Percentiles rank a stretch among this genome's conserved stretches.
Evolutionary conservation across 1,140 invertebrate species (phyloP).

Genomic region (Zaprionus taronus): DNA sequence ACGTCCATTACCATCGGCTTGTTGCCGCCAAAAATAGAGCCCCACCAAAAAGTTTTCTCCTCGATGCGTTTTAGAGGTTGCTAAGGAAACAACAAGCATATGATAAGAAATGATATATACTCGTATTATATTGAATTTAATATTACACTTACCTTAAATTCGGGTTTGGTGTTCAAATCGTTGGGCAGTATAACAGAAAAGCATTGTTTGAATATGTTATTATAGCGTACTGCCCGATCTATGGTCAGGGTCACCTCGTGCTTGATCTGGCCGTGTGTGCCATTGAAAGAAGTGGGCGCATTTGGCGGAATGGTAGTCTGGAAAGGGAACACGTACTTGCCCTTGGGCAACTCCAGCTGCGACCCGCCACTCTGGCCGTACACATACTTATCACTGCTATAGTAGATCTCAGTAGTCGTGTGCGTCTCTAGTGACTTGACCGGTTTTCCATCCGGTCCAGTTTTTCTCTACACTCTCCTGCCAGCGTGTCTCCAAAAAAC

Average conservation of each 20-base stretch:
- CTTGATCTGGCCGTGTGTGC: constrained; percentile 88
- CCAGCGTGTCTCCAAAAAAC: constrained; percentile 87
- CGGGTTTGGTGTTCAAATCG: constrained; percentile 88
- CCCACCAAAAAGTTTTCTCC: constrained; percentile 80
- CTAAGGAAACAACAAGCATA: constrained; percentile 27
- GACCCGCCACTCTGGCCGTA: constrained; percentile 83
- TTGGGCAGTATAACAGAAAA: constrained; percentile 90
- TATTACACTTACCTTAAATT: constrained; percentile 50
- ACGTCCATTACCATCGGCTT: constrained; percentile 78
- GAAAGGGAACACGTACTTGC: constrained; percentile 87
- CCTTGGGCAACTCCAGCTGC: constrained; percentile 86
- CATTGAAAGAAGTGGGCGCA: constrained; percentile 90
- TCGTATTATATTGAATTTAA: not conserved
- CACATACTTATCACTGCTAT: constrained; percentile 71
- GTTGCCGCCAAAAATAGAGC: constrained; percentile 71
- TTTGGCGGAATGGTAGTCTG: constrained; percentile 86
- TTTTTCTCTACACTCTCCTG: constrained; percentile 85
- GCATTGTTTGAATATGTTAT: constrained; percentile 89
- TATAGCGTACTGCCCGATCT: constrained; percentile 91
- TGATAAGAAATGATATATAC: not conserved
- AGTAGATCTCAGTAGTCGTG: constrained; percentile 69
- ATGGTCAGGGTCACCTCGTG: constrained; percentile 89
- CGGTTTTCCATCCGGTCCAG: constrained; percentile 84
- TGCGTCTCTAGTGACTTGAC: constrained; percentile 64
- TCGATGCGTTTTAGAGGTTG: constrained; percentile 72